Base-by-base conservation (phyloP, 2,113 vertebrate genomes). In the Cardinalis cardinalis region DNA sequence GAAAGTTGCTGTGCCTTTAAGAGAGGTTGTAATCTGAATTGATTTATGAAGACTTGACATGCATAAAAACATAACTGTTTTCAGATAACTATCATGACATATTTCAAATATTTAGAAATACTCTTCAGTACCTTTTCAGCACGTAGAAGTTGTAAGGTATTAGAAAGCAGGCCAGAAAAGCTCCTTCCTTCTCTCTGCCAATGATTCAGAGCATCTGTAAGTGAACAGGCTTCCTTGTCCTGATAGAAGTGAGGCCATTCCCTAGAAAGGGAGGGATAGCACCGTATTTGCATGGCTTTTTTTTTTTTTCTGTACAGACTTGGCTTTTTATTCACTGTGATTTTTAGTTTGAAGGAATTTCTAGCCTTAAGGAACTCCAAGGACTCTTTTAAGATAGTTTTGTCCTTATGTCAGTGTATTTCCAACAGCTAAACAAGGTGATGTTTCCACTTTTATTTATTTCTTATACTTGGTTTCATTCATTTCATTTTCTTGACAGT, bases 21-120 rank as follows among this genome's bases (percentile, higher is more conserved):
- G n/a, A 38, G 19, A n/a, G 31, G 8, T 2, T 36, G 11, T 43
- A 26, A 7, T 81, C 43, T 68, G 25, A 56, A 55, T 77, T 2
- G 3, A 28, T 82, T 68, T 75, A 29, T 53, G 41, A 79, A 53
- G 52, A 36, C 10, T 19, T 32, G 18, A 84, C 32, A 28, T 82
- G 16, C 44, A 72, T 38, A 38, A 58, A 38, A 87, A 74, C 29
- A 8, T 41, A 61, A 64, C 7, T 66, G 19, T 46, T 75, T 69
- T 64, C 61, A 71, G 44, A 68, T 84, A 66, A 71, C 26, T 82
- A 28, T 60, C 23, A 6, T 0, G 28, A 74, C 18, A 21, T 75
- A 87, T 56, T 84, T 90, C 31, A 80, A 84, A 87, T 84, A 26
- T 34, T 76, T 83, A 51, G 7, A 84, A 90, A 71, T 29, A 15